phyloP scores from a whole-genome alignment of 2,113 vertebrate genomes.

The Hypocryptadius cinnamomeus region DNA sequence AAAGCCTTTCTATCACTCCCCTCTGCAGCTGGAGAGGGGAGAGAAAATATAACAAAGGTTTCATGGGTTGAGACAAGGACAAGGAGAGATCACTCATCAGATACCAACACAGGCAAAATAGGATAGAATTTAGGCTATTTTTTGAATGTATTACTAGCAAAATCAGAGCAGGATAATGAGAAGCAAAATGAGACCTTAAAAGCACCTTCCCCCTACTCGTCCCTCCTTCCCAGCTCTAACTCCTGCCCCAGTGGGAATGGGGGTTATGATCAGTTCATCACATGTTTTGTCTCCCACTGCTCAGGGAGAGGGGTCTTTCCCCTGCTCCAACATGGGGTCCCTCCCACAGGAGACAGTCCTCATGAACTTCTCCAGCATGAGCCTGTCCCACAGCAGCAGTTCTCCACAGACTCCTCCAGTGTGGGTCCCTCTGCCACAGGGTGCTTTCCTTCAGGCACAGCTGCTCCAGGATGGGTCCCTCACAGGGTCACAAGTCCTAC shows the following conservation, averaged over 20 bases:
- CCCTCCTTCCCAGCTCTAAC: background rate
- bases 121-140: background rate
- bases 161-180: background rate
- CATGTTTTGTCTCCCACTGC: rapidly evolving
- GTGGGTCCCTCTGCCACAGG: too few relatives aligned
- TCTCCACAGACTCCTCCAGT: background rate
- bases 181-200: background rate
- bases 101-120: background rate
- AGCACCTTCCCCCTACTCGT: background rate
- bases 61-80: background rate
- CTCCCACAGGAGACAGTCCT: background rate
- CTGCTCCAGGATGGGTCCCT: background rate
- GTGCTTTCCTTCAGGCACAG: background rate
- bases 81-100: background rate
- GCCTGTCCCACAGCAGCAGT: background rate
- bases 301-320: too few relatives aligned
- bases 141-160: background rate
- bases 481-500: background rate
- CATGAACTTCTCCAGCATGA: background rate
- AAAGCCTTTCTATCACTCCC: background rate
- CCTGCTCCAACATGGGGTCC: background rate
- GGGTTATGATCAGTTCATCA: background rate
- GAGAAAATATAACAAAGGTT: background rate
- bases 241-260: background rate
- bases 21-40: background rate